Conservation (phyloP, 2,888 invertebrate species). For the Conus canariensis region DNA sequence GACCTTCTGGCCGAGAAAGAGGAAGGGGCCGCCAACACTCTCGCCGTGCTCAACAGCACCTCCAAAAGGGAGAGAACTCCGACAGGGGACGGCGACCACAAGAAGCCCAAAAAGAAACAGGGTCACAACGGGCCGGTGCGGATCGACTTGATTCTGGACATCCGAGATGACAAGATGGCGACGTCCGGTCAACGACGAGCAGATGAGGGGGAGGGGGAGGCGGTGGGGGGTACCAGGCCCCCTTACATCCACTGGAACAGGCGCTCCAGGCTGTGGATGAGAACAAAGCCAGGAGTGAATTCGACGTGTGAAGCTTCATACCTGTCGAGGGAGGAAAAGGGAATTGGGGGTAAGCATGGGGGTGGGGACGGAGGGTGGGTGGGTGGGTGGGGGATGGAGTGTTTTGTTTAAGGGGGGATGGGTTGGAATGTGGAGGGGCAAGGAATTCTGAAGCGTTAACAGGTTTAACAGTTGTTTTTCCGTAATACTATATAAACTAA, state of each 20-base stretch:
- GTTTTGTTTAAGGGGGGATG: too few species aligned
- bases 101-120: not conserved
- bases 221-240: not conserved
- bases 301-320: not conserved
- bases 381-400: too few species aligned
- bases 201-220: not conserved
- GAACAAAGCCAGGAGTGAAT: not conserved
- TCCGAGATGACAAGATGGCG: not conserved
- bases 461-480: too few species aligned
- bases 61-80: too few species aligned
- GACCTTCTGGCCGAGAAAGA: not conserved
- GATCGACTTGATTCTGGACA: slow-evolving; percentile 28
- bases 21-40: not conserved
- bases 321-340: too few species aligned
- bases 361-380: too few species aligned
- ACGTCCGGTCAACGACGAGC: not conserved
- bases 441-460: too few species aligned
- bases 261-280: not conserved
- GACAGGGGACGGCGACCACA: too few species aligned
- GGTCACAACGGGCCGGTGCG: not conserved
- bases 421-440: too few species aligned
- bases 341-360: too few species aligned
- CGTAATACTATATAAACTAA: too few species aligned
- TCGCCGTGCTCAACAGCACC: not conserved
- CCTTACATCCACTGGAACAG: slow-evolving; percentile 26